These are phyloP conservation scores for Spicauda simplicius DNA, from an alignment of 2,888 invertebrate genomes.

Conservation along the genomic window DNA sequence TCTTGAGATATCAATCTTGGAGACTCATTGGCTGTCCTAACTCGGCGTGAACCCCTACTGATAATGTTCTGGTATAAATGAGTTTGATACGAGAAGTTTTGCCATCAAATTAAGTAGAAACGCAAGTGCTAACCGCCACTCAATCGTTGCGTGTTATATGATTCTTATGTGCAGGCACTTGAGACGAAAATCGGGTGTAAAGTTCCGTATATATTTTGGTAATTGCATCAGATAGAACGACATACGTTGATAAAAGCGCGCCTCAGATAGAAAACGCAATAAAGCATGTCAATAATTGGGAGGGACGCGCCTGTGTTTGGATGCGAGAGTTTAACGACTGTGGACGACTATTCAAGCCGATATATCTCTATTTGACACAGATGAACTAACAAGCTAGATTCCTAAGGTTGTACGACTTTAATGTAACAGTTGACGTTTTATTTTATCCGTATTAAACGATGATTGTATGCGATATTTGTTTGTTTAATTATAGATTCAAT, in stretches of 20 bases:
- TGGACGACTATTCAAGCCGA: slow-evolving; percentile 30
- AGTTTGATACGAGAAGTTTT: slow-evolving; percentile 75
- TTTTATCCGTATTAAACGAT: too few relatives aligned
- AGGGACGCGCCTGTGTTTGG: slow-evolving; percentile 60
- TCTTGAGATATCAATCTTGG: slow-evolving; percentile 59
- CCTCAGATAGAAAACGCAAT: slow-evolving; percentile 69
- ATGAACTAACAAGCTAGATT: neutral
- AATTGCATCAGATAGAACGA: slow-evolving; percentile 51
- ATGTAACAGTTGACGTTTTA: too few relatives aligned
- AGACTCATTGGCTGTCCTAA: slow-evolving; percentile 54
- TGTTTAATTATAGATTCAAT: too few relatives aligned
- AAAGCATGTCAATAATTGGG: slow-evolving; percentile 79
- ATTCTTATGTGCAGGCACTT: slow-evolving; percentile 42
- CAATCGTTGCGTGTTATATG: slow-evolving; percentile 14
- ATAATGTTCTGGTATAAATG: slow-evolving; percentile 72
- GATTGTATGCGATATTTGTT: too few relatives aligned
- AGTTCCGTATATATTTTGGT: slow-evolving; percentile 27
- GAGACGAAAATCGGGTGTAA: slow-evolving; percentile 47
- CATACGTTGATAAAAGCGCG: slow-evolving; percentile 76
- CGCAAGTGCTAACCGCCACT: slow-evolving; percentile 45
- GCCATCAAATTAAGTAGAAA: slow-evolving; percentile 80
- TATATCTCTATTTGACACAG: slow-evolving; percentile 8
- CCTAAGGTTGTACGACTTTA: neutral
- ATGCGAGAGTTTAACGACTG: slow-evolving; percentile 42
- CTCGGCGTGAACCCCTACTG: slow-evolving; percentile 62